These are phyloP conservation scores for Spea bombifrons DNA, from an alignment of 2,113 vertebrate genomes.

Conservation along the genomic window DNA sequence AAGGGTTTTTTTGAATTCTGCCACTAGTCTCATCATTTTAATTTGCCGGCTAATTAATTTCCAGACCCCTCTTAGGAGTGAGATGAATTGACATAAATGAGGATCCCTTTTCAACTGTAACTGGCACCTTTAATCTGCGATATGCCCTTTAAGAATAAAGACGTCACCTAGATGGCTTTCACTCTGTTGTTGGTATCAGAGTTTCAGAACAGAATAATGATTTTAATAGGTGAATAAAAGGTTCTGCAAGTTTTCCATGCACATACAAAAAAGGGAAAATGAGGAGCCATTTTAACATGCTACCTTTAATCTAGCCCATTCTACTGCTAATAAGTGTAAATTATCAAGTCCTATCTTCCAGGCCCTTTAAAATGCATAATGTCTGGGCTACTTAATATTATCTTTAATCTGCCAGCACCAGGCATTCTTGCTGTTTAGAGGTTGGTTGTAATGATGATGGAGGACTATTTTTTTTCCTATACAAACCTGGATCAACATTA, in stretches of 20 bases:
- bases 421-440: slow-evolving; percentile 24
- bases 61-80: slow-evolving; percentile 74
- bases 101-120: slow-evolving; percentile 60
- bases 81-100: slow-evolving; percentile 78
- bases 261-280: slow-evolving; percentile 61
- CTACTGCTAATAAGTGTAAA: slow-evolving; percentile 73
- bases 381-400: slow-evolving; percentile 48
- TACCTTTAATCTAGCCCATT: slow-evolving; percentile 82
- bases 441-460: slow-evolving; percentile 6
- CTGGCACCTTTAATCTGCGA: slow-evolving; percentile 76
- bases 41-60: slow-evolving; percentile 81
- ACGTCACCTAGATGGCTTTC: slow-evolving; percentile 66
- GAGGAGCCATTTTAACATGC: slow-evolving; percentile 75
- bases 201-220: slow-evolving; percentile 74
- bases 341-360: slow-evolving; percentile 72
- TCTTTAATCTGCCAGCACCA: slow-evolving; percentile 45
- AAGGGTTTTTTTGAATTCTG: slow-evolving; percentile 25
- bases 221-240: slow-evolving; percentile 76
- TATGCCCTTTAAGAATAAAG: slow-evolving; percentile 73
- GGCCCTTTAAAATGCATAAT: slow-evolving; percentile 69
- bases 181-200: slow-evolving; percentile 58
- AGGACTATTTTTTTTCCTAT: slow-evolving; percentile 1
- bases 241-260: slow-evolving; percentile 71
- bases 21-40: slow-evolving; percentile 64
- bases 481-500: not conserved